Conservation (phyloP, 2,888 invertebrate genomes). For the Aphodius granarius region DNA sequence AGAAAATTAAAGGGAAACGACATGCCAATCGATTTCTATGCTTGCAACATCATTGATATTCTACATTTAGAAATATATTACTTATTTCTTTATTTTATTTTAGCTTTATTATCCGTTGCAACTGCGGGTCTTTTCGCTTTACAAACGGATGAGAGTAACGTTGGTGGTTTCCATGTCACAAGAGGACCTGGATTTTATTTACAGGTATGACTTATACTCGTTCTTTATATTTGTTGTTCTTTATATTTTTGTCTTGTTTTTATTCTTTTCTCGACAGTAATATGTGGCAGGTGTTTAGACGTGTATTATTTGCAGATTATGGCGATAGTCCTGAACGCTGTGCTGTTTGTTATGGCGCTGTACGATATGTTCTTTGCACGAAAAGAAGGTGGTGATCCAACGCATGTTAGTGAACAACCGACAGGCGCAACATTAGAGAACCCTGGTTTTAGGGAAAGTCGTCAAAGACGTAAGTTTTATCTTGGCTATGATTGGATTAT, state of each 20-base stretch:
- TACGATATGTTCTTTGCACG: conserved; percentile 81
- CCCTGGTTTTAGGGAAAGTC: conserved; percentile 77
- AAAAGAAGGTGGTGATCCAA: conserved; percentile 79
- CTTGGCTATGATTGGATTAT: conserved; percentile 16
- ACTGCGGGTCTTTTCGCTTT: conserved; percentile 83
- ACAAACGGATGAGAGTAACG: conserved; percentile 76
- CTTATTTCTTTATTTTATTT: conserved; percentile 36
- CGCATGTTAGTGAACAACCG: conserved; percentile 58
- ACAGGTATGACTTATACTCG: conserved; percentile 62
- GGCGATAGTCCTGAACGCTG: conserved; percentile 73
- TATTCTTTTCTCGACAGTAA: too few species aligned
- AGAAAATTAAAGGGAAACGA: too few species aligned
- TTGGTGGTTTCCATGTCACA: conserved; percentile 72
- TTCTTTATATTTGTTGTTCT: background rate
- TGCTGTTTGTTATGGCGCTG: conserved; percentile 74
- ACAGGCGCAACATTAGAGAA: conserved; percentile 78
- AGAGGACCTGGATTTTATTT: conserved; percentile 86
- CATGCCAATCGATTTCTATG: too few species aligned
- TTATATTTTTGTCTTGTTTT: too few species aligned
- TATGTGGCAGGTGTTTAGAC: too few species aligned
- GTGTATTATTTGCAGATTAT: conserved; percentile 75
- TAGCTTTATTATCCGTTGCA: conserved; percentile 78
- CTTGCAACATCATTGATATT: too few species aligned
- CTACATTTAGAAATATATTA: too few species aligned
- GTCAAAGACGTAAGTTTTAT: conserved; percentile 51